phyloP scores from a whole-genome alignment of 2,888 invertebrate species.

The Lepidocyrtoides sp. region DNA sequence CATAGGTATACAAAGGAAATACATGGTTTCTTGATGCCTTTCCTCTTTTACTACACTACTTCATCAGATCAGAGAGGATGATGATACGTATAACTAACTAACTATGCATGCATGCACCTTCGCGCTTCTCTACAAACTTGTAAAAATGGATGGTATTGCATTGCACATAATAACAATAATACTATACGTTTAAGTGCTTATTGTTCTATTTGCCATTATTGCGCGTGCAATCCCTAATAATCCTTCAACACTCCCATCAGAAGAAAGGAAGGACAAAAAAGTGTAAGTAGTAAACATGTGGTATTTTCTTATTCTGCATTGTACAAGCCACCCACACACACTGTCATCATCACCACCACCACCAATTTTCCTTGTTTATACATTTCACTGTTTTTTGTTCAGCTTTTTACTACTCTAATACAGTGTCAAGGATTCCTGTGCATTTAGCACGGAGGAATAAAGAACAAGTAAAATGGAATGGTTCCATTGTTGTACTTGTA shows the following conservation, averaged over 20 bases:
- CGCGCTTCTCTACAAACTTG: not conserved
- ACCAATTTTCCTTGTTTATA: conserved; percentile 15
- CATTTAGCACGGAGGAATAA: conserved; percentile 36
- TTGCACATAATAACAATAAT: conserved; percentile 43
- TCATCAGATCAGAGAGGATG: not conserved
- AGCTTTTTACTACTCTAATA: not conserved
- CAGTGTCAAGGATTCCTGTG: conserved; percentile 44
- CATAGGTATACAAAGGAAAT: no score
- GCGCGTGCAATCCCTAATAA: not conserved
- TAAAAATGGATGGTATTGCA: not conserved
- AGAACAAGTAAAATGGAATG: conserved; percentile 33
- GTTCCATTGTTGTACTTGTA: not conserved
- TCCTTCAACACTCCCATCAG: not conserved
- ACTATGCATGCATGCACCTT: not conserved
- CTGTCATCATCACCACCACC: not conserved
- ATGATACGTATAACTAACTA: not conserved
- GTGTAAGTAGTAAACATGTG: not conserved
- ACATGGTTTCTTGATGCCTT: no score
- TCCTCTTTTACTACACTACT: no score
- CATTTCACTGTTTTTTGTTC: conserved; percentile 9
- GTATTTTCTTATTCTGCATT: not conserved
- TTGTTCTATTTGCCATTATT: conserved; percentile 9
- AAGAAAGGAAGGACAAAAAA: not conserved
- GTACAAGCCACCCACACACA: not conserved
- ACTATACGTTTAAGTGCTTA: not conserved